Evolutionary conservation across 2,888 invertebrate species (phyloP), one percentile per base, ranked within the genome.

Genomic region (Campoletis raptor): DNA sequence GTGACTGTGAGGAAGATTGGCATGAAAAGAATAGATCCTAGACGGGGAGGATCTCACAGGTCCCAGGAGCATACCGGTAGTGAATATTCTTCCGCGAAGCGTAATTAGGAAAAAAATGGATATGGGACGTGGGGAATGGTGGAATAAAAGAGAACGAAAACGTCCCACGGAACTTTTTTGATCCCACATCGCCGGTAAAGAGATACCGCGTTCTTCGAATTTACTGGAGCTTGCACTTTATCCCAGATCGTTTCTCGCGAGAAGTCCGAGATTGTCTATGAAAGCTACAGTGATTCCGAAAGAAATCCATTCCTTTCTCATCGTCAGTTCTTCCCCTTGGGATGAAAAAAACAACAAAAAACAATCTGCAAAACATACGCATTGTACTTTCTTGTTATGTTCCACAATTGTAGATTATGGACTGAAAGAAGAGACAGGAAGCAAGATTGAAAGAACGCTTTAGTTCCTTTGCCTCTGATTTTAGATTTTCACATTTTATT

Each of bases 1-100:
- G 66, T 52, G 40, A 54, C 54, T 37, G 69, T 42, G 52, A 77
- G 42, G 64, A 74, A 73, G 48, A 52, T 48, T 45, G 86, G 73
- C 61, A 81, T 77, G 83, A 83, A 86, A 81, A 67, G 54, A 57
- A 80, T 76, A 80, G 79, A 66, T 83, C 83, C 77, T 83, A 30
- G 86, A 73, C 72, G 72, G 73, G 36, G 24, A 64, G 37, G 54
- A 24, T 80, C 66, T 67, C 83, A 54, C 30, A 66, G 48, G 42
- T 36, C 80, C 76, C 64, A n/a, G 40, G 66, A 54, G 36, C 37
- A 76, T 61, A 61, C 61, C 36, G 77, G 80, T 66, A 81, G 81
- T 45, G 77, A 83, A 72, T 48, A 77, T 79, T 86, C 72, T 66
- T 24, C 40, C 73, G 73, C 72, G 61, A 61, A 77, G 69, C 52